These are phyloP conservation scores for Molorchus minor DNA, from an alignment of 2,888 invertebrate species.

Conservation along the genomic window DNA sequence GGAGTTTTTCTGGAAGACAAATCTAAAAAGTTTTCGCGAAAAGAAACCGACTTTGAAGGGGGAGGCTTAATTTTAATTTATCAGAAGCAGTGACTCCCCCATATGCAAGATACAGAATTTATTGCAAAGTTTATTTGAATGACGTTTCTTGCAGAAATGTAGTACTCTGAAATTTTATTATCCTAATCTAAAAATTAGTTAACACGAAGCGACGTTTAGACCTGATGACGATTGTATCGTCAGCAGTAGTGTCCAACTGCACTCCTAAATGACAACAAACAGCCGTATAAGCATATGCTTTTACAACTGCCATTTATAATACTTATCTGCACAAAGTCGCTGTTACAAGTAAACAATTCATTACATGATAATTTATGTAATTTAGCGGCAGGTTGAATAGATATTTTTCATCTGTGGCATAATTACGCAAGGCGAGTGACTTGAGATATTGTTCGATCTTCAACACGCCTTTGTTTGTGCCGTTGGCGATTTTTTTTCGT, in stretches of 20 bases:
- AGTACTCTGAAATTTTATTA: too few relatives aligned
- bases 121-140: too few relatives aligned
- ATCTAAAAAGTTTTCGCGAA: slow-evolving; percentile 9
- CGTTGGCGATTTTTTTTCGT: slow-evolving; percentile 5
- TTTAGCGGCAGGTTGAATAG: slow-evolving; percentile 20
- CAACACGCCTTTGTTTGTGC: slow-evolving; percentile 20
- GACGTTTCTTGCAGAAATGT: too few relatives aligned
- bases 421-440: slow-evolving; percentile 5
- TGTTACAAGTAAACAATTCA: slow-evolving; percentile 13
- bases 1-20: slow-evolving; percentile 5
- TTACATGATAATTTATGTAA: slow-evolving; percentile 20
- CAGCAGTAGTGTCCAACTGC: too few relatives aligned
- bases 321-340: slow-evolving; percentile 4
- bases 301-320: slow-evolving; percentile 1
- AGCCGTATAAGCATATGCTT: background rate
- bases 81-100: background rate
- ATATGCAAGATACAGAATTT: too few relatives aligned
- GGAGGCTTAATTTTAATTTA: slow-evolving; percentile 1
- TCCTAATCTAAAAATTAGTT: too few relatives aligned
- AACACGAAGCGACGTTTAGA: too few relatives aligned
- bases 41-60: slow-evolving; percentile 5
- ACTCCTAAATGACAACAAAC: too few relatives aligned
- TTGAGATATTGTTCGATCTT: slow-evolving; percentile 19
- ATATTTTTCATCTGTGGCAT: slow-evolving; percentile 13
- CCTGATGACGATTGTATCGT: too few relatives aligned